These are phyloP conservation scores for Drosophila cardini DNA, from an alignment of 1,140 invertebrate species.

Conservation along the genomic window DNA sequence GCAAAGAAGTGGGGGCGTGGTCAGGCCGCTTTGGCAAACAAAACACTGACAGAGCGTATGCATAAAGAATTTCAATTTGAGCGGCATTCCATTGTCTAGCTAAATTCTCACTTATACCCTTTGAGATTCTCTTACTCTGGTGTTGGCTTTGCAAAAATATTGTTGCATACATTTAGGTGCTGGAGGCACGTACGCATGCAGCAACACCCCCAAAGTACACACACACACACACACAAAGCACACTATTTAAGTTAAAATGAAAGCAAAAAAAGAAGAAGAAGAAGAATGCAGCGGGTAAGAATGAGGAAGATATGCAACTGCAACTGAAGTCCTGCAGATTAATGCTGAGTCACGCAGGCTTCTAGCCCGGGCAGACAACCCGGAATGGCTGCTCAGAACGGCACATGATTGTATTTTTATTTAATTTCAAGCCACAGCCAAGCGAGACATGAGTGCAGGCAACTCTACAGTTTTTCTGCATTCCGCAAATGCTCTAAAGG, in stretches of 20 bases:
- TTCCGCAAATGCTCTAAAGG: not conserved
- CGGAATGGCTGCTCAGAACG: not conserved
- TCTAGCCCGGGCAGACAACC: constrained; percentile 1
- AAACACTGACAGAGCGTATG: constrained; percentile 28
- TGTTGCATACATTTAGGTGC: constrained; percentile 77
- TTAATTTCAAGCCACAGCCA: constrained; percentile 53
- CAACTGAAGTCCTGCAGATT: constrained; percentile 56
- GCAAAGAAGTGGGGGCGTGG: not conserved
- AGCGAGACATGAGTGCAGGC: constrained; percentile 26
- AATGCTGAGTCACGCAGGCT: constrained; percentile 54
- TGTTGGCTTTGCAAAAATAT: constrained; percentile 35
- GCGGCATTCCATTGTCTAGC: constrained; percentile 49
- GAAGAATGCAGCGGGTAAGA: not conserved
- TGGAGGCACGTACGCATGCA: constrained; percentile 69
- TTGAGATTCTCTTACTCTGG: constrained; percentile 14
- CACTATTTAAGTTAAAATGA: constrained; percentile 52
- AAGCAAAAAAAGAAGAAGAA: constrained; percentile 15
- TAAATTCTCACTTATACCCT: constrained; percentile 3
- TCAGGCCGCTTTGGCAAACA: constrained; percentile 63
- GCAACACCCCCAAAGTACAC: constrained; percentile 29
- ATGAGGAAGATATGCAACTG: constrained; percentile 10
- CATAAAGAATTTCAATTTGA: constrained; percentile 78
- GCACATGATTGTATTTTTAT: constrained; percentile 74
- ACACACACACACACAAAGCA: constrained; percentile 22
- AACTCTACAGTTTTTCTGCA: constrained; percentile 14